Percentiles rank a stretch among this genome's conserved stretches.
phyloP scores from a whole-genome alignment of 1,140 invertebrate species.

The Olivierus martensii region DNA sequence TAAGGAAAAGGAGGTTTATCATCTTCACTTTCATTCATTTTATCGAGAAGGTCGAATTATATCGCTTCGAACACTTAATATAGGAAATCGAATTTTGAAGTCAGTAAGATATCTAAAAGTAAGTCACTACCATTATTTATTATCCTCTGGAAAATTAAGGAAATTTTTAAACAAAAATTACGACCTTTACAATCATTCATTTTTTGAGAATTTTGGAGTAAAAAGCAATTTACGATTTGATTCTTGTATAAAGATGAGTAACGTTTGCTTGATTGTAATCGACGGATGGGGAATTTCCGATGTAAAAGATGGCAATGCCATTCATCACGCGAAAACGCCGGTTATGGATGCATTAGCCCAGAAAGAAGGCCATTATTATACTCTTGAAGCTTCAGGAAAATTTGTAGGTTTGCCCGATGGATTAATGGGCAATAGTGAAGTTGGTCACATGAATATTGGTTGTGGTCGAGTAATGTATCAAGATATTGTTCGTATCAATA shows the following conservation, averaged over 20 bases:
- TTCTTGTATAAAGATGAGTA: slow-evolving; percentile 18
- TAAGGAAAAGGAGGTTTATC: no score
- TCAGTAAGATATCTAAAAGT: no score
- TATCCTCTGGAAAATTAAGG: no score
- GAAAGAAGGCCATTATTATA: slow-evolving; percentile 27
- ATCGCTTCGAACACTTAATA: no score
- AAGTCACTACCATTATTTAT: no score
- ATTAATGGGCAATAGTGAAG: slow-evolving; percentile 39
- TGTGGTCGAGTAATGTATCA: slow-evolving; percentile 39
- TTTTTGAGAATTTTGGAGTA: no score
- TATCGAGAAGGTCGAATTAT: no score
- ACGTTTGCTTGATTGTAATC: slow-evolving; percentile 34
- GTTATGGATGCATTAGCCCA: slow-evolving; percentile 31
- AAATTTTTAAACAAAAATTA: no score
- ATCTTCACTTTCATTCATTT: no score
- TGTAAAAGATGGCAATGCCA: slow-evolving; percentile 32
- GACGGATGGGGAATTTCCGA: slow-evolving; percentile 35
- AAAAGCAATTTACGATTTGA: no score
- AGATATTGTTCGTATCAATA: slow-evolving; percentile 36
- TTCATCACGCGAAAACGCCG: slow-evolving; percentile 31
- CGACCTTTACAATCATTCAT: no score
- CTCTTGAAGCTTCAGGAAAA: slow-evolving; percentile 35
- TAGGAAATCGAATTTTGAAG: no score
- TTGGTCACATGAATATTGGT: slow-evolving; percentile 39
- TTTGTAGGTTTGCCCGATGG: slow-evolving; percentile 36